Evolutionary conservation across 2,113 vertebrate genomes (phyloP).

Genomic region (Helogale parvula): DNA sequence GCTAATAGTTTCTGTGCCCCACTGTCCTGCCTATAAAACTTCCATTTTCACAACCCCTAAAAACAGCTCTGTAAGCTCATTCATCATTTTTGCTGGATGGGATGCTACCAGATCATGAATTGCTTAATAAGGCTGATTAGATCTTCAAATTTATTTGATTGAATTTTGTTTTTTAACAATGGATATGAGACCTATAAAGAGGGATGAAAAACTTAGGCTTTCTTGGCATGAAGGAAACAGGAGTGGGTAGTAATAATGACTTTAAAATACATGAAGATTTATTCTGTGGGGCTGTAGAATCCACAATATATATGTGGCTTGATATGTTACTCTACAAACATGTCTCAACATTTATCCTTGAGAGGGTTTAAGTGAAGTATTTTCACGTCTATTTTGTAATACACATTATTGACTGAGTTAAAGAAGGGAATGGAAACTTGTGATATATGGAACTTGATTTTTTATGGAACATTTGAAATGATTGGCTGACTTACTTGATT

Average conservation of each 20-base stretch:
- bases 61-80: not conserved
- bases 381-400: conserved; percentile 16
- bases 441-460: not conserved
- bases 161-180: not conserved
- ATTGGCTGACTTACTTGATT: not conserved
- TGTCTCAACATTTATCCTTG: not conserved
- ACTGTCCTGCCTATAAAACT: not conserved
- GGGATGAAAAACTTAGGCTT: not conserved
- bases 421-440: not conserved
- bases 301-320: not conserved
- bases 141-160: not conserved
- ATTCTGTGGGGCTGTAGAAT: not conserved
- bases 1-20: not conserved
- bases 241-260: not conserved
- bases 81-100: not conserved
- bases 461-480: not conserved
- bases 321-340: not conserved
- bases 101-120: not conserved
- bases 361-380: not conserved
- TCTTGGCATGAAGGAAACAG: not conserved
- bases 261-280: not conserved
- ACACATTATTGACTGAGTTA: not conserved
- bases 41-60: not conserved
- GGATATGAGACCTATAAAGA: not conserved
- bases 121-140: not conserved